Conservation (phyloP, 2,113 vertebrate species). For the Tychaedon coryphoeus region DNA sequence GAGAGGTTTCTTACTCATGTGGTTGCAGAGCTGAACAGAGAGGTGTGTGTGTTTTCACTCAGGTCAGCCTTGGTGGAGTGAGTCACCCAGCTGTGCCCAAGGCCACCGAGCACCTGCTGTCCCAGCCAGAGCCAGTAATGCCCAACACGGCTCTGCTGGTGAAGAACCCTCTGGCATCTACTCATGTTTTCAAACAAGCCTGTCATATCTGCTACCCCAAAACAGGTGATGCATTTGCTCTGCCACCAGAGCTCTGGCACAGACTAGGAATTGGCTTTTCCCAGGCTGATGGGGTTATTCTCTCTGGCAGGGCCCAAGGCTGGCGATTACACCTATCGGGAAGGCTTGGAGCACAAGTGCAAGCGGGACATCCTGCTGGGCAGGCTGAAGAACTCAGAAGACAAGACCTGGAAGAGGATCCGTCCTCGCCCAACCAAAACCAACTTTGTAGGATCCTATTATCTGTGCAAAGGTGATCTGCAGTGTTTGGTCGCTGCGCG, state of each 20-base stretch:
- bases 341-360: constrained; percentile 87
- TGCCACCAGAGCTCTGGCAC: not conserved
- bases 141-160: constrained; percentile 86
- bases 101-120: not conserved
- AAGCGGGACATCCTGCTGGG: constrained; percentile 84
- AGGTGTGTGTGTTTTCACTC: not conserved
- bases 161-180: constrained; percentile 86
- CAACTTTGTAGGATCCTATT: constrained; percentile 85
- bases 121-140: constrained; percentile 64
- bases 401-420: constrained; percentile 91
- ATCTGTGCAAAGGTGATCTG: constrained; percentile 88
- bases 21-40: not conserved
- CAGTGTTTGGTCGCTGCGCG: not conserved
- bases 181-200: constrained; percentile 90
- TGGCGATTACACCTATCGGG: constrained; percentile 82
- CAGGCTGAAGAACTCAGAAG: constrained; percentile 73
- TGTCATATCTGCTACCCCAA: constrained; percentile 89
- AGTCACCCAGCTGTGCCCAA: constrained; percentile 42
- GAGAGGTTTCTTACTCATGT: not conserved
- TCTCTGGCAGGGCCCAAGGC: constrained; percentile 78
- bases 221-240: constrained; percentile 79
- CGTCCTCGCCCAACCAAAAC: constrained; percentile 81
- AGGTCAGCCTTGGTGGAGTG: constrained; percentile 45
- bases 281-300: not conserved
- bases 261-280: not conserved